A percentile compares a stretch with the other conserved stretches of the same genome.
Evolutionary conservation across 2,797 vertebrate genomes (phyloP).

Genomic region (Lagodon rhomboides): DNA sequence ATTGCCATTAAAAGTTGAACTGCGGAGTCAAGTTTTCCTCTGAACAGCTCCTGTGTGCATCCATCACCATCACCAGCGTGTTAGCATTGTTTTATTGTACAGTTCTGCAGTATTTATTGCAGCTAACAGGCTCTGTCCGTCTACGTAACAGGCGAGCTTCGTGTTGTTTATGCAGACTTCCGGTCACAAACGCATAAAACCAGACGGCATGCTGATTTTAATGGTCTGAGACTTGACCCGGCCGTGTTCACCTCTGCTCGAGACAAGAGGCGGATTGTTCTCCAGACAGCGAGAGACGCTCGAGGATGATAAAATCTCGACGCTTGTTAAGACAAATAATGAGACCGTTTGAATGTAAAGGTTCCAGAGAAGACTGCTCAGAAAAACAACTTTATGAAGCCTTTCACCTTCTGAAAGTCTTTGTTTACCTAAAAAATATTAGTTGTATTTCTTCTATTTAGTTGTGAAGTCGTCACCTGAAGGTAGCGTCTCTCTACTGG

Average conservation of each 20-base stretch:
- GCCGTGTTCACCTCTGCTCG: conserved; percentile 50
- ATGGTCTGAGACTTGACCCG: conserved; percentile 50
- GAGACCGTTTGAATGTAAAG: neutral
- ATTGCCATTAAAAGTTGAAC: conserved; percentile 67
- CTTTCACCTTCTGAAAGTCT: neutral
- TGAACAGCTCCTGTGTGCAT: conserved; percentile 16
- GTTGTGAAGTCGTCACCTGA: too few relatives aligned
- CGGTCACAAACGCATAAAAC: conserved; percentile 48
- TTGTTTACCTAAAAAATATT: neutral
- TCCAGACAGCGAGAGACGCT: conserved; percentile 17
- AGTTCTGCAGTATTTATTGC: conserved; percentile 38
- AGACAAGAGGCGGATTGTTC: conserved; percentile 57
- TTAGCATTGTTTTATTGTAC: neutral
- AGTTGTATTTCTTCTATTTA: neutral
- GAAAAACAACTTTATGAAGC: neutral
- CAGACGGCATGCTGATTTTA: conserved; percentile 65
- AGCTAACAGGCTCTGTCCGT: conserved; percentile 38
- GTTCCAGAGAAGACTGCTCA: neutral
- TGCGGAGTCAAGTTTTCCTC: conserved; percentile 25
- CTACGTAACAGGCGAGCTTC: conserved; percentile 21
- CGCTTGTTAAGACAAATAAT: neutral
- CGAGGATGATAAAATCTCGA: neutral
- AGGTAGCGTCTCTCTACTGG: too few relatives aligned
- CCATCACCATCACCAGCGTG: neutral
- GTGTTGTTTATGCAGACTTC: conserved; percentile 75